Evolutionary conservation across 2,888 invertebrate genomes (phyloP).

Genomic region (Drosophila kuntzei): DNA sequence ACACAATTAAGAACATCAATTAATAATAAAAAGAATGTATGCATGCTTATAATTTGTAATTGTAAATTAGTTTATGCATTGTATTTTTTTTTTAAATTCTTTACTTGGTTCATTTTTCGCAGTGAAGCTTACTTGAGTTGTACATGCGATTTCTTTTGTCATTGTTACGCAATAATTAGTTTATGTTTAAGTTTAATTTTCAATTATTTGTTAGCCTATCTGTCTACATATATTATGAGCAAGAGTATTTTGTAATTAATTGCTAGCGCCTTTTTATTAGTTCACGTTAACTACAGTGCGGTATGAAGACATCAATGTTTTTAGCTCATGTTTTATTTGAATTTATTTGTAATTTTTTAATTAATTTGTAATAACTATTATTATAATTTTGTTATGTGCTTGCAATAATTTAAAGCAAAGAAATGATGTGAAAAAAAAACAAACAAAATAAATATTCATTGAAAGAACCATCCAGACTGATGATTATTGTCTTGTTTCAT

Average conservation of each 20-base stretch:
- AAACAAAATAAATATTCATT: constrained; percentile 57
- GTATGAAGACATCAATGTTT: constrained; percentile 71
- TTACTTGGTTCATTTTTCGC: constrained; percentile 35
- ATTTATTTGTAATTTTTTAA: constrained; percentile 79
- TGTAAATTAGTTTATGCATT: constrained; percentile 33
- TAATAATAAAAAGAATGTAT: constrained; percentile 1
- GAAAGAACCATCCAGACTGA: constrained; percentile 32
- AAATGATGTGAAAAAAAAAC: constrained; percentile 47
- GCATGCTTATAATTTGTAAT: constrained; percentile 23
- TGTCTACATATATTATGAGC: constrained; percentile 7
- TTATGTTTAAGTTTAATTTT: constrained; percentile 34
- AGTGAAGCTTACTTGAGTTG: constrained; percentile 39
- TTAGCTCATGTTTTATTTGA: constrained; percentile 80
- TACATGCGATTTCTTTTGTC: constrained; percentile 42
- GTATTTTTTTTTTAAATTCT: constrained; percentile 12
- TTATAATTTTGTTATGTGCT: constrained; percentile 72
- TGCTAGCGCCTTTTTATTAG: constrained; percentile 42
- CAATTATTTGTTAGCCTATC: constrained; percentile 44
- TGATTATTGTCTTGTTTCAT: constrained; percentile 32
- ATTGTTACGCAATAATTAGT: constrained; percentile 57
- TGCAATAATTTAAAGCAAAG: constrained; percentile 72
- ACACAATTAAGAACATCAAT: constrained; percentile 2
- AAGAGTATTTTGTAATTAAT: constrained; percentile 48
- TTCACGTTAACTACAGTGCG: constrained; percentile 61
- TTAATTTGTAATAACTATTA: constrained; percentile 70